These are phyloP conservation scores for Adelphocoris suturalis DNA, from an alignment of 2,888 invertebrate species.

Conservation along the genomic window DNA sequence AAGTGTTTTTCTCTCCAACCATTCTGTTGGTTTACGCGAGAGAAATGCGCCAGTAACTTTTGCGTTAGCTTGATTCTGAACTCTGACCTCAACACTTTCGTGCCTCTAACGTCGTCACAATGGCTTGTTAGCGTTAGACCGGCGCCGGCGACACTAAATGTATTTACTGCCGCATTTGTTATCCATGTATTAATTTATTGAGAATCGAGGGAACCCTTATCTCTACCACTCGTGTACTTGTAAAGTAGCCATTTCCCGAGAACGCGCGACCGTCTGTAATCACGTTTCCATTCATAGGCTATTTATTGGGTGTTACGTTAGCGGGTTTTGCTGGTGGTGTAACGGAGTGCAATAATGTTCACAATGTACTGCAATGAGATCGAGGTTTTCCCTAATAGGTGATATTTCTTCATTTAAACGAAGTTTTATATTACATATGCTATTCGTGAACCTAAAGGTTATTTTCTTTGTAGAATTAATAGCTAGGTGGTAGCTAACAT, in stretches of 20 bases:
- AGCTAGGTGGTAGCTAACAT: too few species aligned
- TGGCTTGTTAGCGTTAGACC: constrained; percentile 19
- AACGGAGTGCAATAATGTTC: too few species aligned
- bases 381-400: too few species aligned
- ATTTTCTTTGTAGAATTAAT: too few species aligned
- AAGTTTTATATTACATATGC: too few species aligned
- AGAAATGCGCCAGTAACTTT: constrained; percentile 23
- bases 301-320: neutral
- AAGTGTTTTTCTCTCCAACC: neutral
- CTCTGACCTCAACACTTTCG: constrained; percentile 58
- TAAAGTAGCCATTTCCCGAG: neutral
- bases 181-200: constrained; percentile 38
- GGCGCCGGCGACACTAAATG: constrained; percentile 14
- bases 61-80: constrained; percentile 26
- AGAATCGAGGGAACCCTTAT: constrained; percentile 23
- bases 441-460: too few species aligned
- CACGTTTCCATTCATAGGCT: neutral
- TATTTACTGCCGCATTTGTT: constrained; percentile 50
- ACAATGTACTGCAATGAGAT: too few species aligned
- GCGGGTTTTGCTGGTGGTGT: too few species aligned
- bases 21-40: constrained; percentile 22
- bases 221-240: neutral
- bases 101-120: constrained; percentile 30
- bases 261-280: neutral
- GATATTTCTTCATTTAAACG: too few species aligned